These are phyloP conservation scores for Larimichthys polyactis DNA, from an alignment of 2,113 vertebrate genomes.

Conservation along the genomic window DNA sequence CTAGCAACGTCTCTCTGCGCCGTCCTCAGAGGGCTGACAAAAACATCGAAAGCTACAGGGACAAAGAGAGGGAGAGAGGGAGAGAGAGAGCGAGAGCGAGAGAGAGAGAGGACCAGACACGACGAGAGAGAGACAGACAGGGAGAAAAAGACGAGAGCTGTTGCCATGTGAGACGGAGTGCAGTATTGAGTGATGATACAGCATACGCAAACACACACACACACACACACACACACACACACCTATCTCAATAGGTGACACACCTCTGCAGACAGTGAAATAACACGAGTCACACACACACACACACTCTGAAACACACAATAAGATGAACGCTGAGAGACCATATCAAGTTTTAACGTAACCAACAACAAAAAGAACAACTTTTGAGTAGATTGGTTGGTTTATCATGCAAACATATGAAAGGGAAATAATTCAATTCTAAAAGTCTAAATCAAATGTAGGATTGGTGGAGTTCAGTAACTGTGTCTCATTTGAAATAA, in stretches of 20 bases:
- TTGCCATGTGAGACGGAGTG: conserved; percentile 29
- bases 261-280: conserved; percentile 43
- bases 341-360: neutral
- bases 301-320: neutral
- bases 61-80: neutral
- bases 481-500: conserved; percentile 33
- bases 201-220: conserved; percentile 1
- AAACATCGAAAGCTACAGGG: conserved; percentile 26
- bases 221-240: conserved; percentile 24
- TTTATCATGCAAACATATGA: neutral
- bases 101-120: neutral
- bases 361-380: neutral
- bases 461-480: neutral
- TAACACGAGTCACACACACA: neutral
- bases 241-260: conserved; percentile 34
- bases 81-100: neutral
- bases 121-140: neutral
- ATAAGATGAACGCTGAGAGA: neutral
- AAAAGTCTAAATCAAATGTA: neutral
- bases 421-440: neutral
- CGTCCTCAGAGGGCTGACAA: conserved; percentile 17
- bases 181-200: conserved; percentile 7
- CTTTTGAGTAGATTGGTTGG: neutral
- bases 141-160: conserved; percentile 28
- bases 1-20: conserved; percentile 2